Base-by-base conservation (phyloP, 2,797 vertebrate genomes). In the Iguana delicatissima region DNA sequence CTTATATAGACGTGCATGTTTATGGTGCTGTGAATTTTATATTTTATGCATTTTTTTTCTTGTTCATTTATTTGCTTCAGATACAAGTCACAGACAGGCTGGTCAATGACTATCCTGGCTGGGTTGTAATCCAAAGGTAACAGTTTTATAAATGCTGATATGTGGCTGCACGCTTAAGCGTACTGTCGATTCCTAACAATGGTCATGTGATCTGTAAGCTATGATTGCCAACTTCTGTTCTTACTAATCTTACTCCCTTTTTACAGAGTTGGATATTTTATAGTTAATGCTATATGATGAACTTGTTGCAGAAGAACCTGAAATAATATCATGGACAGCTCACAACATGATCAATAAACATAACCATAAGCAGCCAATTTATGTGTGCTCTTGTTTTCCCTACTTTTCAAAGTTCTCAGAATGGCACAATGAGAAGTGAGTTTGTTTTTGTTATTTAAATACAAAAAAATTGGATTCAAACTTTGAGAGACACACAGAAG, bases 381-480 rank as follows among this genome's bases (percentile, higher is more conserved):
- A 73, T 64, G 80, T 89, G 92, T 93, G 20, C 38, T 52, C 77
- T 92, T 80, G 85, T n/a, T 89, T 55, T 46, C 7, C 35, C 38
- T 64, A 38, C 84, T 46, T 57, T 81, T 62, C 64, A 62, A 93
- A 95, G 86, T 46, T 85, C 4, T 50, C 62, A 91, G 38, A 92
- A 94, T 93, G 85, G 57, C 81, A n/a, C 57, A 92, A 87, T 87
- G 86, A 74, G 91, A 76, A 91, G 72, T 62, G 52, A 46, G 83
- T 87, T 18, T 24, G 6, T 18, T 80, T 94, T 95, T 93, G 89
- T 92, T 95, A 96, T 94, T 92, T 90, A 90, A 73, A 89, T 96
- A 92, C 91, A 91, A 81, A 88, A 46, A 79, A 20, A 69, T 7
- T 32, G 62, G 9, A 38, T 87, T 91, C 57, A n/a, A 84, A 95